A percentile compares a stretch with the other conserved stretches of the same genome.
These are phyloP conservation scores for Lithophane ornitopus DNA, from an alignment of 2,888 invertebrate species.

Conservation along the genomic window DNA sequence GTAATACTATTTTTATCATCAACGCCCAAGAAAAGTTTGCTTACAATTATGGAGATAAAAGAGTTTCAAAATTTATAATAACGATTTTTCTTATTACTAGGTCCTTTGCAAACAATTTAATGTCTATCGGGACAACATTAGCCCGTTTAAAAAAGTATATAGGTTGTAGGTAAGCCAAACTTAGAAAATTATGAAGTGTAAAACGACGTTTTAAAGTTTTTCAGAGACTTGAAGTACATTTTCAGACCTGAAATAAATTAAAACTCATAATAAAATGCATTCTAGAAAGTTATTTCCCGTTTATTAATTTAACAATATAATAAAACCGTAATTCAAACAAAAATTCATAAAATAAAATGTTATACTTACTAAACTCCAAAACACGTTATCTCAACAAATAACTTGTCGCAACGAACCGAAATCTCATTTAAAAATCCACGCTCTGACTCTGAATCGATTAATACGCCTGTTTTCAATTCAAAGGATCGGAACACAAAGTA, in stretches of 20 bases:
- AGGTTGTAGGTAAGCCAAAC: background rate
- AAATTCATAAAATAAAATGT: background rate
- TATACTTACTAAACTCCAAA: constrained; percentile 6
- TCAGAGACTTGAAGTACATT: background rate
- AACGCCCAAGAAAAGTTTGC: background rate
- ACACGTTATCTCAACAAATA: background rate
- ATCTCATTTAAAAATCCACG: constrained; percentile 37
- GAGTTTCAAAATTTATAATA: background rate
- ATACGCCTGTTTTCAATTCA: constrained; percentile 49
- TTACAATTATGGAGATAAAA: background rate
- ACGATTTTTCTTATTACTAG: too few species aligned
- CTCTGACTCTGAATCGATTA: constrained; percentile 37
- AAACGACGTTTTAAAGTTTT: background rate
- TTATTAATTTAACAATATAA: background rate
- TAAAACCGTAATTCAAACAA: constrained; percentile 7
- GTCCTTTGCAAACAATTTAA: background rate
- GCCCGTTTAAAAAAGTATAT: too few species aligned
- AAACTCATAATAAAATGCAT: background rate
- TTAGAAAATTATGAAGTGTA: background rate
- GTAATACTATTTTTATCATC: background rate
- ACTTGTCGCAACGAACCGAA: constrained; percentile 2
- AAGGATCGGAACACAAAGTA: constrained; percentile 47
- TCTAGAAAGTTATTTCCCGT: background rate
- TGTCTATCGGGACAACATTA: too few species aligned
- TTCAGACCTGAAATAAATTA: background rate